phyloP scores from a whole-genome alignment of 2,113 vertebrate species.

The Chaenogobius annularis region DNA sequence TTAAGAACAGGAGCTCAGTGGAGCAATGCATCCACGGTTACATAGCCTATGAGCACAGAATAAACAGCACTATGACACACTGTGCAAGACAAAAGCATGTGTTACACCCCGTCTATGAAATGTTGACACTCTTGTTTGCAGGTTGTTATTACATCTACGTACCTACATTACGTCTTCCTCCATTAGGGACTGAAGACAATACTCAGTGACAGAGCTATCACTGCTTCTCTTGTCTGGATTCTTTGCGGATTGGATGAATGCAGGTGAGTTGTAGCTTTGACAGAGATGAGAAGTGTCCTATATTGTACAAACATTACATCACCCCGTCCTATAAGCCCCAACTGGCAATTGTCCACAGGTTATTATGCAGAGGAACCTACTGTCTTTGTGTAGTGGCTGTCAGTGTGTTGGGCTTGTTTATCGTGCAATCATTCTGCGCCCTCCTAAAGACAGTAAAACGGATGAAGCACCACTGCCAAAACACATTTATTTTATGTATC shows the following conservation, averaged over 20 bases:
- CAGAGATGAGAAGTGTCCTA: conserved; percentile 74
- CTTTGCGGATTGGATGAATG: conserved; percentile 73
- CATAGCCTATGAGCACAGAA: not conserved
- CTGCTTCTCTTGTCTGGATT: conserved; percentile 54
- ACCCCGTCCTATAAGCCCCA: conserved; percentile 64
- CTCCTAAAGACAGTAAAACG: not conserved
- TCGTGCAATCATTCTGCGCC: not conserved
- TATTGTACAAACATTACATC: conserved; percentile 80
- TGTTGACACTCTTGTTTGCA: not conserved
- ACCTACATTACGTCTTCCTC: conserved; percentile 4
- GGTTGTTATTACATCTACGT: conserved; percentile 4
- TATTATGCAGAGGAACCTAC: conserved; percentile 49
- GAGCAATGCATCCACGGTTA: not conserved
- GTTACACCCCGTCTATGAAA: not conserved
- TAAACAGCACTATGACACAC: not conserved
- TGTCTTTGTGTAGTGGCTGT: conserved; percentile 26
- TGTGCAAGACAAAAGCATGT: not conserved
- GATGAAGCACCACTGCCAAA: not conserved
- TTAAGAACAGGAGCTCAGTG: not conserved
- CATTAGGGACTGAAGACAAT: conserved; percentile 19
- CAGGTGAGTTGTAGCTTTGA: conserved; percentile 76
- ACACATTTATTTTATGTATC: conserved; percentile 26
- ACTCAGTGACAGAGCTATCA: not conserved
- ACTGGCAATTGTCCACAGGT: conserved; percentile 70
- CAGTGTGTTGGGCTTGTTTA: conserved; percentile 9